A percentile compares a stretch with the other conserved stretches of the same genome.
phyloP scores from a whole-genome alignment of 2,113 vertebrate species.

The Malurus alboscapulatus region DNA sequence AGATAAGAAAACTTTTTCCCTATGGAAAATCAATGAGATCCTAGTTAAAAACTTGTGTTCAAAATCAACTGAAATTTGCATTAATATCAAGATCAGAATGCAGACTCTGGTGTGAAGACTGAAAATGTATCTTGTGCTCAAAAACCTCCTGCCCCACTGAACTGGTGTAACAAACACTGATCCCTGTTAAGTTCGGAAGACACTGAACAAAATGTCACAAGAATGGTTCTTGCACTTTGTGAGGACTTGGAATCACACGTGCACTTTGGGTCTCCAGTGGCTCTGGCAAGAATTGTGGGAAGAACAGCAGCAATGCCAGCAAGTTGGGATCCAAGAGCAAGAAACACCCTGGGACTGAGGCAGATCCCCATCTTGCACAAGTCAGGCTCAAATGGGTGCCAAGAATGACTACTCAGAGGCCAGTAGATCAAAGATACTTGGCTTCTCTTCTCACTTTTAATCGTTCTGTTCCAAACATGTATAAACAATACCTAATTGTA shows the following conservation, averaged over 20 bases:
- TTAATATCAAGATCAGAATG: background rate
- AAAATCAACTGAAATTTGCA: background rate
- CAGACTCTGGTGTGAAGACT: background rate
- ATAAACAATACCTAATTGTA: constrained; percentile 31
- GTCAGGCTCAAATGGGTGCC: background rate
- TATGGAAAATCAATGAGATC: background rate
- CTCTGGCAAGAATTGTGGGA: constrained; percentile 24
- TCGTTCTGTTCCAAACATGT: background rate
- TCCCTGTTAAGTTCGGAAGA: background rate
- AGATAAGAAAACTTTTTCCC: background rate
- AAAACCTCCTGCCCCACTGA: background rate
- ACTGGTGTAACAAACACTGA: background rate
- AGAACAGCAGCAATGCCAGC: background rate
- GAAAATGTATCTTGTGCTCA: background rate
- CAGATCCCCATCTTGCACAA: constrained; percentile 35
- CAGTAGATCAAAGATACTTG: constrained; percentile 25
- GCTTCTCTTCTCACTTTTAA: background rate
- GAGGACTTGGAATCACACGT: background rate
- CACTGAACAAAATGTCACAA: constrained; percentile 1
- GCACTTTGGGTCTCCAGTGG: background rate
- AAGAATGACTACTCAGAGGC: constrained; percentile 15
- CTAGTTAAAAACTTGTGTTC: background rate
- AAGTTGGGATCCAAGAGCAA: background rate
- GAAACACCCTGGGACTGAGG: background rate
- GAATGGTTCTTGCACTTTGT: constrained; percentile 15